phyloP scores from a whole-genome alignment of 2,113 vertebrate species.

The Ramphastos sulfuratus region DNA sequence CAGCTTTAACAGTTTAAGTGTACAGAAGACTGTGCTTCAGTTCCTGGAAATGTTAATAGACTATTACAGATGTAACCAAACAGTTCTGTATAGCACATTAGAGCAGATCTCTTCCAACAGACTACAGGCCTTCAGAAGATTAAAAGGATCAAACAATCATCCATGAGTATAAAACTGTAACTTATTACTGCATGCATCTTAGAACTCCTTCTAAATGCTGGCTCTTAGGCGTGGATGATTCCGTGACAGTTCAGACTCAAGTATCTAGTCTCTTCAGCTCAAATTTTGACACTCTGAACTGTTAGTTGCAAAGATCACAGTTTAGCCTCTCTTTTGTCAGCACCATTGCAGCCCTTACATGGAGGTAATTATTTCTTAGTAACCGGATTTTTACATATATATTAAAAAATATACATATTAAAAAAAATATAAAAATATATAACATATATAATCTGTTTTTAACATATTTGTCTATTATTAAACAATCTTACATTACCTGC shows the following conservation, averaged over 20 bases:
- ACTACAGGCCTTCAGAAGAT: not conserved
- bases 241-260: not conserved
- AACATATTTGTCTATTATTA: not conserved
- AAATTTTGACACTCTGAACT: not conserved
- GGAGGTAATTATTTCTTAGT: not conserved
- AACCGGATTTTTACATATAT: not conserved
- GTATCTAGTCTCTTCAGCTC: not conserved
- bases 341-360: not conserved
- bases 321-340: not conserved
- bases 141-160: not conserved
- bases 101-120: not conserved
- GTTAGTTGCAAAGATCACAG: not conserved
- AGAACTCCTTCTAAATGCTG: not conserved
- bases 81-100: not conserved
- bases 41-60: not conserved
- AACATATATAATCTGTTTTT: not conserved
- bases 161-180: not conserved
- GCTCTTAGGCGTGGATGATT: not conserved
- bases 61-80: not conserved
- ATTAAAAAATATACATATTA: not conserved
- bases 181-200: not conserved
- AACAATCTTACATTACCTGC: constrained; percentile 80
- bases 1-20: not conserved
- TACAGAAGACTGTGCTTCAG: not conserved
- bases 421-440: not conserved